A percentile compares a stretch with the other conserved stretches of the same genome.
phyloP scores from a whole-genome alignment of 2,797 vertebrate genomes.

The Anguilla anguilla region DNA sequence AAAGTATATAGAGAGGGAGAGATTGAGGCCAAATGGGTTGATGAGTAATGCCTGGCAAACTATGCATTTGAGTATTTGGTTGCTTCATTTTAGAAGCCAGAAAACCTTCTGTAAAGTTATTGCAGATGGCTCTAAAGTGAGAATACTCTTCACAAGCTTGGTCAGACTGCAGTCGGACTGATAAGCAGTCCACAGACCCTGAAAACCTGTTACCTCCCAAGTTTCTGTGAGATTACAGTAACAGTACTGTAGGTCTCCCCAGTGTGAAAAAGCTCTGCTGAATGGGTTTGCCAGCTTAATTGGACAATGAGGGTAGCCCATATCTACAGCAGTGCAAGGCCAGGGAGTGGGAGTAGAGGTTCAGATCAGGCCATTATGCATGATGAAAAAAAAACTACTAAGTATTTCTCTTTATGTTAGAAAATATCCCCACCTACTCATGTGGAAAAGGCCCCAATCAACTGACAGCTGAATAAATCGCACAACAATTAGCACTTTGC shows the following conservation, averaged over 20 bases:
- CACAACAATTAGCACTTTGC: slow-evolving; percentile 65
- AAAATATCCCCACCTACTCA: slow-evolving; percentile 39
- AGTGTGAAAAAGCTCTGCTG: slow-evolving; percentile 6
- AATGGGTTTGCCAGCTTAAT: slow-evolving; percentile 24
- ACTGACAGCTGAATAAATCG: slow-evolving; percentile 65
- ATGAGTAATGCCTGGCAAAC: neutral
- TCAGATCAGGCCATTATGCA: slow-evolving; percentile 1
- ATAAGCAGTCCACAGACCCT: neutral
- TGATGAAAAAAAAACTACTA: neutral
- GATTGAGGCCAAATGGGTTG: neutral
- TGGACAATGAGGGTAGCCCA: neutral
- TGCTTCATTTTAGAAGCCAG: neutral
- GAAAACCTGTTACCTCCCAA: neutral
- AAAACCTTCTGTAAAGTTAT: neutral
- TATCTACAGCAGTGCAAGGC: neutral
- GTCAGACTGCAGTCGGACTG: neutral
- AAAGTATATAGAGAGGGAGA: neutral
- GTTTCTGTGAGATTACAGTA: slow-evolving; percentile 10
- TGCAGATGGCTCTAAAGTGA: neutral
- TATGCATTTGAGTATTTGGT: neutral
- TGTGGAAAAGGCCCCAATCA: slow-evolving; percentile 55
- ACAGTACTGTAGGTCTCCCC: neutral
- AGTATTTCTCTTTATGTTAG: slow-evolving; percentile 21
- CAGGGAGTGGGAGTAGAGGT: neutral
- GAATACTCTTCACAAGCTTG: neutral